Evolutionary conservation across 2,888 invertebrate species (phyloP), one percentile per base, ranked within the genome.

Genomic region (Caprella mutica): DNA sequence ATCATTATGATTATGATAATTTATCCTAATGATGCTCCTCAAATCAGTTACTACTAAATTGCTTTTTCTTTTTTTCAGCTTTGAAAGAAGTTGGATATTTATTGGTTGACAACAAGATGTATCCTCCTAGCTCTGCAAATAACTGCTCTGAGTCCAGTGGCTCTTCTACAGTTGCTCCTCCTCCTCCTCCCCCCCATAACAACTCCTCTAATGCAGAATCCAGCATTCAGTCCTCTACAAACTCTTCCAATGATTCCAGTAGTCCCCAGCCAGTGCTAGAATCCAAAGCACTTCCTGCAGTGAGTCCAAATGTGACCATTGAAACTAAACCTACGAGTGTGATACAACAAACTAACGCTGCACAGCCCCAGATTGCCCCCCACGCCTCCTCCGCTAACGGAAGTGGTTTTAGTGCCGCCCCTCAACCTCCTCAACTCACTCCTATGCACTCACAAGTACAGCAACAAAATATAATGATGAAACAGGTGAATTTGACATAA

Each of bases 391-490:
- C n/a, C 12, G 26, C 24, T 5, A 33, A 35, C 35, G 46, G 48
- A 19, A 19, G 38, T 12, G 27, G 17, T n/a, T 21, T 33, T n/a
- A 51, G 43, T 17, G 17, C 52, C 2, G 52, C 59, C 3, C 63
- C 59, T 30, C 63, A 59, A 38, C 63, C 63, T 30, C 64, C 64
- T 19, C 58, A 60, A 21, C 58, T 64, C 21, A 64, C 64, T 23
- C 64, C 64, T 24, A 64, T 64, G 64, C 64, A 64, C 30, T 64
- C 64, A n/a, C 63, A 73, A 3, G 71, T 73, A 27, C 72, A 72
- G 55, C 72, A 73, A 9, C 72, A 72, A 53, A n/a, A n/a, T n/a
- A n/a, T n/a, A n/a, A n/a, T n/a, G n/a, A n/a, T n/a, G n/a, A n/a
- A n/a, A n/a, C n/a, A n/a, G n/a, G n/a, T n/a, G n/a, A n/a, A n/a